Conservation (phyloP, 2,797 vertebrate species). For the Pseudochirops cupreus region DNA sequence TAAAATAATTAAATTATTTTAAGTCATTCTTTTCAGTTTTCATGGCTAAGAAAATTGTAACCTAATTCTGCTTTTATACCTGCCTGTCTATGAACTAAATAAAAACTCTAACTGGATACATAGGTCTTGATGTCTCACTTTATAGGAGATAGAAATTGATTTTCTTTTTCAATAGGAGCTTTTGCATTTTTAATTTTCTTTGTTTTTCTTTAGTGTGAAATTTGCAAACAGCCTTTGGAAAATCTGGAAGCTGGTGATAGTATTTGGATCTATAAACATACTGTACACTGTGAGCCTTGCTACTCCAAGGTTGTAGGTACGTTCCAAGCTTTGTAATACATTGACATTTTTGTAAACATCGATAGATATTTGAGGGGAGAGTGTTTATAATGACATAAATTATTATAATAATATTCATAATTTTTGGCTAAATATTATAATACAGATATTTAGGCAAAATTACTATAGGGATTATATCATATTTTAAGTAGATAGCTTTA, state of each 20-base stretch:
- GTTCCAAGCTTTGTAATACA: conserved; percentile 24
- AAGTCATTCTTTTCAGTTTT: neutral
- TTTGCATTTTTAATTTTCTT: neutral
- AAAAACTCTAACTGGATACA: neutral
- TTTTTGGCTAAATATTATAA: conserved; percentile 8
- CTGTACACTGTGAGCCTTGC: conserved; percentile 94
- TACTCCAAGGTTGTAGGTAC: conserved; percentile 93
- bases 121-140: neutral
- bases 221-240: conserved; percentile 91
- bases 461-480: neutral
- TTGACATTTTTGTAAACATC: neutral
- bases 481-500: neutral
- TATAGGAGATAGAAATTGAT: neutral
- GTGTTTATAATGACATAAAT: conserved; percentile 26
- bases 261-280: conserved; percentile 94
- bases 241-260: conserved; percentile 95
- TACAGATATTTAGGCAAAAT: neutral
- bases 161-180: neutral
- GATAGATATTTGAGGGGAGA: neutral
- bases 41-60: neutral
- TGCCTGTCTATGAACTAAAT: neutral
- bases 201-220: conserved; percentile 90
- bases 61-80: neutral
- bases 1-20: neutral
- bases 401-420: conserved; percentile 25